phyloP scores from a whole-genome alignment of 2,888 invertebrate species.

The Trissonchulus latispiculum region DNA sequence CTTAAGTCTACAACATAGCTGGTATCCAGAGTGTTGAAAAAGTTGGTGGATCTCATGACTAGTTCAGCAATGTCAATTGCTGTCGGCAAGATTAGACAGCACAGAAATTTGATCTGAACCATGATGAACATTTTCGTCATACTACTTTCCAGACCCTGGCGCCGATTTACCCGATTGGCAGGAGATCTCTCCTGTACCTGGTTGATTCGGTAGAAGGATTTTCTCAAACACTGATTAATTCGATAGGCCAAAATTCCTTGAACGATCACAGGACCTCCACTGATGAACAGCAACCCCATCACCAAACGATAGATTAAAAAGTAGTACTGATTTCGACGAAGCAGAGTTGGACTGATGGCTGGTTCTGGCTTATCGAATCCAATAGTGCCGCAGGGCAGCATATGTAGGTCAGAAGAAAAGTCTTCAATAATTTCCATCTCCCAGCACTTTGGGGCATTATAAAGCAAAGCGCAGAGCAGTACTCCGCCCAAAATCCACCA shows the following conservation, averaged over 20 bases:
- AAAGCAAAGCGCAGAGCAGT: neutral
- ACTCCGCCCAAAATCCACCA: neutral
- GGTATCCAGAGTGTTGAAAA: neutral
- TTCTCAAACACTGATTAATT: neutral
- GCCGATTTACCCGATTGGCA: no score
- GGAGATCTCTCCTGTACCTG: neutral
- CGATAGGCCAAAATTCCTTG: neutral
- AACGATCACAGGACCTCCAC: neutral
- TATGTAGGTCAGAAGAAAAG: neutral
- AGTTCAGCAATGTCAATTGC: neutral
- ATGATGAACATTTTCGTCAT: neutral
- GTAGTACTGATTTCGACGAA: neutral
- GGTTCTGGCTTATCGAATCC: neutral
- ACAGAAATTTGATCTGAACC: neutral
- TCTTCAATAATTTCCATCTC: neutral
- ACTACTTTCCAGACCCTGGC: neutral
- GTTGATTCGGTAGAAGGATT: neutral
- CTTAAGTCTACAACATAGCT: neutral
- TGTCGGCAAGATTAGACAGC: neutral
- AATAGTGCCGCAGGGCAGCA: neutral
- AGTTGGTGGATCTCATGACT: neutral
- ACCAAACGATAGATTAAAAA: neutral
- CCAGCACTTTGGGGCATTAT: constrained; percentile 9
- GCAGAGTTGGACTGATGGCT: neutral
- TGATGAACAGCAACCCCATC: neutral